Base-by-base conservation (phyloP, 2,113 vertebrate species). In the Sceloporus tristichus region DNA sequence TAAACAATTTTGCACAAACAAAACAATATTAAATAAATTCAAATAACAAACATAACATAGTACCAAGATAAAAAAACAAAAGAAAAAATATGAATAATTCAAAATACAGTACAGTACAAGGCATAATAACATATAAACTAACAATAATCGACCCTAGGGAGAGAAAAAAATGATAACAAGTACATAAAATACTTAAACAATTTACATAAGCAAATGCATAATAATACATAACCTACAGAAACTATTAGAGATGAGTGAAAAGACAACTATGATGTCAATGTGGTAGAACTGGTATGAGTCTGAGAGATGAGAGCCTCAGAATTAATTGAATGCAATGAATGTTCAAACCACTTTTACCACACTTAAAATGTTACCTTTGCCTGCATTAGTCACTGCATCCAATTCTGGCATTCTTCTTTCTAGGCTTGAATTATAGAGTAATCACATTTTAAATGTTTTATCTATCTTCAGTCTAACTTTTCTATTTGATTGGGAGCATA, bases 401-500 rank as follows among this genome's bases (percentile, higher is more conserved):
- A 82, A 18, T 65, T 34, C 59, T 65, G 38, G 79, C 62, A 40
- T 40, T 40, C 65, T 68, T 68, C 25, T 18, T 29, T 10, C 62
- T 25, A 82, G 38, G 11, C 40, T 42, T 48, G 14, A 83, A 2
- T 48, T 83, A 70, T 25, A 70, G 25, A 83, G 38, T 70, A 23
- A 83, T 34, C 62, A 82, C 66, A 48, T 5, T 70, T 83, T 83
- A 83, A 70, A 70, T 83, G 8, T 83, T 48, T 23, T 16, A 83
- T 83, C 18, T 71, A 3, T 83, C 40, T 70, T 70, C 16, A 8
- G n/a, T 8, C 27, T 40, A 82, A 23, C 80, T 53, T 65, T 40
- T 83, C 9, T 25, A 83, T 70, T 48, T 42, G 70, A 83, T 53
- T 83, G 81, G 81, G 40, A 83, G 14, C 81, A 70, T 70, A 83